phyloP scores from a whole-genome alignment of 2,113 vertebrate species.

The Callopanchax toddi region DNA sequence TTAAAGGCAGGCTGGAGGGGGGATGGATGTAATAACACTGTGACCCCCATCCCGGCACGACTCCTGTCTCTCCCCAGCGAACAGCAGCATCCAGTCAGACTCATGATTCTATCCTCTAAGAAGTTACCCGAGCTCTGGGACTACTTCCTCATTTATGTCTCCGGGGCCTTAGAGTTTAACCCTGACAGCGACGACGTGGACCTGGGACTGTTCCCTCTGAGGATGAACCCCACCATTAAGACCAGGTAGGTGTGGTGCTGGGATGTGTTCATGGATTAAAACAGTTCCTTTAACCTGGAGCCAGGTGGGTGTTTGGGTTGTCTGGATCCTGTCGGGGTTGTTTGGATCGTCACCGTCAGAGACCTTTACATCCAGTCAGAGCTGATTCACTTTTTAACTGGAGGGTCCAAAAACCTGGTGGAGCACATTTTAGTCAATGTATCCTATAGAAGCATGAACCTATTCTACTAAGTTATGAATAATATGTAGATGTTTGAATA shows the following conservation, averaged over 20 bases:
- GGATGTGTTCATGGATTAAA: too few relatives aligned
- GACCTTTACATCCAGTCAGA: too few relatives aligned
- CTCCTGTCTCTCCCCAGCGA: slow-evolving; percentile 1
- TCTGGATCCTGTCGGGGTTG: too few relatives aligned
- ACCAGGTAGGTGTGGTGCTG: slow-evolving; percentile 47
- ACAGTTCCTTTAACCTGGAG: too few relatives aligned
- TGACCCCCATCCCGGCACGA: slow-evolving; percentile 4
- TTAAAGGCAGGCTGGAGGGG: slow-evolving; percentile 45
- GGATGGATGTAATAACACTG: slow-evolving; percentile 29
- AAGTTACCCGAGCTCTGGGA: slow-evolving; percentile 77
- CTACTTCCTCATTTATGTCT: slow-evolving; percentile 73
- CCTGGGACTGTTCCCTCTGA: slow-evolving; percentile 69
- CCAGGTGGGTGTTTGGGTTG: too few relatives aligned
- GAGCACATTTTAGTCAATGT: too few relatives aligned
- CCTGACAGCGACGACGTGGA: slow-evolving; percentile 65
- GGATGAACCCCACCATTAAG: slow-evolving; percentile 73
- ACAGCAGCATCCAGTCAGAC: slow-evolving; percentile 6
- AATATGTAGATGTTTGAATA: too few relatives aligned
- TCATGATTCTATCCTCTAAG: slow-evolving; percentile 66
- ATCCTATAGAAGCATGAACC: too few relatives aligned
- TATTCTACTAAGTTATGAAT: too few relatives aligned
- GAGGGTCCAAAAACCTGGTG: too few relatives aligned
- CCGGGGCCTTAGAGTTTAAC: slow-evolving; percentile 72
- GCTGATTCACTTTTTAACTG: too few relatives aligned
- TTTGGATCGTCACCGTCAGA: too few relatives aligned